Evolutionary conservation across 2,797 vertebrate species (phyloP).

Genomic region (Cephalopachus bancanus): DNA sequence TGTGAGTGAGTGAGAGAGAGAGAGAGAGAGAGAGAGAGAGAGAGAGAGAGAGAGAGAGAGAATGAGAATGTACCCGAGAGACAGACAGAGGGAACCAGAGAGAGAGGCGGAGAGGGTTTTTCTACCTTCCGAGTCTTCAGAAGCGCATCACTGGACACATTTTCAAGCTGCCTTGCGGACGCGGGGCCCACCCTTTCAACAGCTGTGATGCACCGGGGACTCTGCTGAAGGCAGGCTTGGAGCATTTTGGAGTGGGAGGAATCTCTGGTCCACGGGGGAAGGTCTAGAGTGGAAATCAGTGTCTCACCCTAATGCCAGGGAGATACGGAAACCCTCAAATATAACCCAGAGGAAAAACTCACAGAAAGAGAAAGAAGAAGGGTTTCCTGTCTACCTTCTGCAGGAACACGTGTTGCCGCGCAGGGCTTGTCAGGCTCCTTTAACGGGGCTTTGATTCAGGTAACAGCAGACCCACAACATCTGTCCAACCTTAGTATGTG

Average conservation of each 20-base stretch:
- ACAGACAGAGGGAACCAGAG: neutral
- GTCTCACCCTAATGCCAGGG: neutral
- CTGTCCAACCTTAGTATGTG: constrained; percentile 64
- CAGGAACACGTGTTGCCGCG: neutral
- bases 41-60: neutral
- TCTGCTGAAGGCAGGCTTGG: neutral
- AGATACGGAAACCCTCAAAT: neutral
- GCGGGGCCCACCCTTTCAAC: neutral
- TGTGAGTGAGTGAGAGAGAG: neutral
- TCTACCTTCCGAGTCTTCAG: neutral
- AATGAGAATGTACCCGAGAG: neutral
- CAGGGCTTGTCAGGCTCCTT: neutral
- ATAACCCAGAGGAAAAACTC: neutral
- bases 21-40: neutral
- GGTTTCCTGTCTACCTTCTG: neutral
- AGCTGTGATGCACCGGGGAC: neutral
- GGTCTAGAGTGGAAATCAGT: neutral
- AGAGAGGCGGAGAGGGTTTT: neutral
- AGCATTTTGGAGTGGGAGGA: neutral
- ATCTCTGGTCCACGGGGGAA: neutral
- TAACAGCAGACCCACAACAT: neutral
- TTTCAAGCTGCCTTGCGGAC: neutral
- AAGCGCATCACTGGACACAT: neutral
- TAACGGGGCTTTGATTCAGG: neutral
- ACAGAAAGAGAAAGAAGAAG: neutral